These are phyloP conservation scores for Andrena hattorfiana DNA, from an alignment of 2,888 invertebrate species.

Conservation along the genomic window DNA sequence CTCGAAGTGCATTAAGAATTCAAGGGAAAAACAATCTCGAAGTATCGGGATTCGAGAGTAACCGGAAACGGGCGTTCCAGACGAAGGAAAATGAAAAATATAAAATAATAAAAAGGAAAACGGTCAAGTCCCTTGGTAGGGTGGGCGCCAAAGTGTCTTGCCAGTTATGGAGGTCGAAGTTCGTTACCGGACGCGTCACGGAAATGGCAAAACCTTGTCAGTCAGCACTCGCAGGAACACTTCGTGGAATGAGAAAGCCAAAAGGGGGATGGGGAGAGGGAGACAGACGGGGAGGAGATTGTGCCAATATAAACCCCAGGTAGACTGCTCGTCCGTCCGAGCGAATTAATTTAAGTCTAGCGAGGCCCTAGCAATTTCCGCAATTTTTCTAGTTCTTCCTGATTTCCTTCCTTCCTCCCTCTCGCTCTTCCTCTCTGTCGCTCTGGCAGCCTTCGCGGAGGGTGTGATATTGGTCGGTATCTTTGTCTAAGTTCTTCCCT, in stretches of 20 bases:
- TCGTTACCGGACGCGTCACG: slow-evolving; percentile 74
- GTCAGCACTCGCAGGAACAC: slow-evolving; percentile 69
- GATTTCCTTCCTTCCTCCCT: slow-evolving; percentile 41
- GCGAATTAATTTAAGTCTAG: slow-evolving; percentile 80
- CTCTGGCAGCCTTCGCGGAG: background rate
- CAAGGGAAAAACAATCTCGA: background rate
- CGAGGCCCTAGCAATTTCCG: slow-evolving; percentile 76
- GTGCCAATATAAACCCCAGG: slow-evolving; percentile 68
- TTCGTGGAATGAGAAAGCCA: slow-evolving; percentile 46
- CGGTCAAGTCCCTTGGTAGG: slow-evolving; percentile 38
- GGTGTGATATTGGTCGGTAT: slow-evolving; percentile 16
- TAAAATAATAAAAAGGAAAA: slow-evolving; percentile 61
- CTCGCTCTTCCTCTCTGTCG: slow-evolving; percentile 14
- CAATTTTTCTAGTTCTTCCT: slow-evolving; percentile 75
- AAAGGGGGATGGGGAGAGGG: slow-evolving; percentile 11
- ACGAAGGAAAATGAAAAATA: slow-evolving; percentile 52
- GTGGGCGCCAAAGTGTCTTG: slow-evolving; percentile 67
- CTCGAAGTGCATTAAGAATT: slow-evolving; percentile 23
- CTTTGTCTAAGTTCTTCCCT: background rate
- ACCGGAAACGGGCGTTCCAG: slow-evolving; percentile 1
- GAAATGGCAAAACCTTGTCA: slow-evolving; percentile 76
- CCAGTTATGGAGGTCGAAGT: slow-evolving; percentile 73
- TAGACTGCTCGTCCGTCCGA: slow-evolving; percentile 70
- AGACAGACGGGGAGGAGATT: slow-evolving; percentile 34
- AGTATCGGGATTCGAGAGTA: slow-evolving; percentile 4